phyloP scores from a whole-genome alignment of 2,797 vertebrate genomes.

The Macrochelys suwanniensis region DNA sequence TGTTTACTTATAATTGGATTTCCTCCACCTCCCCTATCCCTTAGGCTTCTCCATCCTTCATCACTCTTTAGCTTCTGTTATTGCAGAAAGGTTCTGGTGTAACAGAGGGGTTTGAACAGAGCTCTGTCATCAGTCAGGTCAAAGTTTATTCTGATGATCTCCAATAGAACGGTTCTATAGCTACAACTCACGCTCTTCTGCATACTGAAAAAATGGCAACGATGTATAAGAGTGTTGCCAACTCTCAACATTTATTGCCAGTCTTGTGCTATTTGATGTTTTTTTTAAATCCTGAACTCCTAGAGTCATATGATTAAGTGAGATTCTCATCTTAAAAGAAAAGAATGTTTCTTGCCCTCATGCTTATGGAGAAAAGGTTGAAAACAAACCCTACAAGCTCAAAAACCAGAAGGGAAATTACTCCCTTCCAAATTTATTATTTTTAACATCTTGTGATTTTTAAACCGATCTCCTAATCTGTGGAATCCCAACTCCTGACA shows the following conservation, averaged over 20 bases:
- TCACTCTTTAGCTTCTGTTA: background rate
- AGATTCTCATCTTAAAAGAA: background rate
- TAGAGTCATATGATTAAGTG: background rate
- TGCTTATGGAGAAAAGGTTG: background rate
- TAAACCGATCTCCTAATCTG: background rate
- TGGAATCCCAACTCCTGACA: fast-evolving
- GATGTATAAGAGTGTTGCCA: background rate
- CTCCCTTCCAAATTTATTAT: fast-evolving
- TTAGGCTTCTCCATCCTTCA: background rate
- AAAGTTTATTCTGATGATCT: background rate
- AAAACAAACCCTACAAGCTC: background rate
- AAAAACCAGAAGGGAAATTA: background rate
- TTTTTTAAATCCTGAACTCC: background rate
- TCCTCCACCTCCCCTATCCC: background rate
- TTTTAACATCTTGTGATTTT: background rate
- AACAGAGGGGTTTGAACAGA: background rate
- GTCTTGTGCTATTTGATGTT: fast-evolving
- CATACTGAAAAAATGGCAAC: background rate
- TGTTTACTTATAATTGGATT: background rate
- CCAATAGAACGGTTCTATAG: background rate
- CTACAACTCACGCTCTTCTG: background rate
- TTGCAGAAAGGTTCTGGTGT: background rate
- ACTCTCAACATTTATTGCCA: background rate
- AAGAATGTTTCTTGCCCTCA: background rate
- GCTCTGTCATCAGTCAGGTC: background rate